These are phyloP conservation scores for Ptychoptera albimana DNA, from an alignment of 2,888 invertebrate species.

Conservation along the genomic window DNA sequence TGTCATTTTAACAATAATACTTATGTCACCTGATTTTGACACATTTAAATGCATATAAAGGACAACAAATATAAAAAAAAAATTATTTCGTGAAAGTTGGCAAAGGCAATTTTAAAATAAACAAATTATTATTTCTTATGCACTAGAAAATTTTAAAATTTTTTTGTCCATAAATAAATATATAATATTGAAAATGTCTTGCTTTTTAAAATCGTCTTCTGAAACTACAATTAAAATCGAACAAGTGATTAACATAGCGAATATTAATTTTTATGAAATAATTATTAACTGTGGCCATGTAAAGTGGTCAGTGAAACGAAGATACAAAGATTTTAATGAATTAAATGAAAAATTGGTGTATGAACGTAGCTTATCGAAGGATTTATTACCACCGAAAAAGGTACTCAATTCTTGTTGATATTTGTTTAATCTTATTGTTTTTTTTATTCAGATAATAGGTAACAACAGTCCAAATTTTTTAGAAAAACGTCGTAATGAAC, in stretches of 20 bases:
- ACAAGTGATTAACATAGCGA: conserved; percentile 43
- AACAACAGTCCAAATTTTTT: conserved; percentile 81
- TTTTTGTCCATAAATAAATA: background rate
- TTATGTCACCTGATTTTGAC: no score
- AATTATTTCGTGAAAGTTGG: no score
- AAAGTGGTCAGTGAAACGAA: conserved; percentile 68
- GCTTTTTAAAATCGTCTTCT: conserved; percentile 49
- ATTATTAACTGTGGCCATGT: conserved; percentile 46
- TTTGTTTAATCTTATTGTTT: background rate
- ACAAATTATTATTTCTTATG: no score
- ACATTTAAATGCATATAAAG: no score
- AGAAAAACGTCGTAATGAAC: conserved; percentile 60
- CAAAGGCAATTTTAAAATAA: no score
- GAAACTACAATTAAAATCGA: conserved; percentile 51
- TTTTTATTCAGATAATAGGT: conserved; percentile 43
- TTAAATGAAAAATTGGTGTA: conserved; percentile 69
- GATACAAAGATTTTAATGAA: conserved; percentile 82
- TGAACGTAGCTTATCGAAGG: conserved; percentile 68
- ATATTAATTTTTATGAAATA: conserved; percentile 58
- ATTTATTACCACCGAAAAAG: conserved; percentile 84
- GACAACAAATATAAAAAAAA: no score
- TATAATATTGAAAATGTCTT: conserved; percentile 42
- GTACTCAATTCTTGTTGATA: conserved; percentile 13
- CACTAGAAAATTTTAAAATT: no score
- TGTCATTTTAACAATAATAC: no score